phyloP scores from a whole-genome alignment of 1,140 invertebrate species.

The Tetranychus cinnabarinus region DNA sequence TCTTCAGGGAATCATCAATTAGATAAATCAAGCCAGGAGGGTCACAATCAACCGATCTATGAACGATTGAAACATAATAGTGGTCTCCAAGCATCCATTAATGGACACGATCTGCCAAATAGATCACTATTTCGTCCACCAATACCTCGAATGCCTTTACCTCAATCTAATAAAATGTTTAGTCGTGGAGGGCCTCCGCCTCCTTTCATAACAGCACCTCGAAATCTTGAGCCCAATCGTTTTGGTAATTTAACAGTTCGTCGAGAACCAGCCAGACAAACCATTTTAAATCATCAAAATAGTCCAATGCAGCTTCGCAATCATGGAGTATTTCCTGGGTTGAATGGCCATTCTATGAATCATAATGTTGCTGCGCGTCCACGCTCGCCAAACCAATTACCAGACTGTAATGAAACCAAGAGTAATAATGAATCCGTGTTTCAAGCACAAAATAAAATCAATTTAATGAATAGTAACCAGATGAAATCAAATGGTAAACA shows the following conservation, averaged over 20 bases:
- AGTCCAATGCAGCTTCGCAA: not conserved
- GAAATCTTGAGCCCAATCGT: not conserved
- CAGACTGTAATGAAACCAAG: not conserved
- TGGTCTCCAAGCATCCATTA: not conserved
- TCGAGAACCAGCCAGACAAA: not conserved
- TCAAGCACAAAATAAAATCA: not conserved
- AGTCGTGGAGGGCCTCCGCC: not conserved
- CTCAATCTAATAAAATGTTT: no score
- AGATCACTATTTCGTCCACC: no score
- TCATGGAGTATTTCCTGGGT: not conserved
- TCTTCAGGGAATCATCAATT: not conserved
- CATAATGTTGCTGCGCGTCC: not conserved
- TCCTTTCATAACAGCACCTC: not conserved
- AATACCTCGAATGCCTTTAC: no score
- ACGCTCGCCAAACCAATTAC: not conserved
- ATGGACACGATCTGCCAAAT: no score
- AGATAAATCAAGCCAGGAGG: not conserved
- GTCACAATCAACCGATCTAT: not conserved
- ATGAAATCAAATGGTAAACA: no score
- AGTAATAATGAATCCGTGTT: not conserved
- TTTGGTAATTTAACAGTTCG: not conserved
- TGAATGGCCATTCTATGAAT: not conserved
- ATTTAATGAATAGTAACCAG: no score
- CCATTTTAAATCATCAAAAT: not conserved
- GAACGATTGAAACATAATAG: not conserved